Percentiles rank a stretch among this genome's conserved stretches.
Evolutionary conservation across 2,888 invertebrate genomes (phyloP).

Genomic region (Cylloceria caligata): DNA sequence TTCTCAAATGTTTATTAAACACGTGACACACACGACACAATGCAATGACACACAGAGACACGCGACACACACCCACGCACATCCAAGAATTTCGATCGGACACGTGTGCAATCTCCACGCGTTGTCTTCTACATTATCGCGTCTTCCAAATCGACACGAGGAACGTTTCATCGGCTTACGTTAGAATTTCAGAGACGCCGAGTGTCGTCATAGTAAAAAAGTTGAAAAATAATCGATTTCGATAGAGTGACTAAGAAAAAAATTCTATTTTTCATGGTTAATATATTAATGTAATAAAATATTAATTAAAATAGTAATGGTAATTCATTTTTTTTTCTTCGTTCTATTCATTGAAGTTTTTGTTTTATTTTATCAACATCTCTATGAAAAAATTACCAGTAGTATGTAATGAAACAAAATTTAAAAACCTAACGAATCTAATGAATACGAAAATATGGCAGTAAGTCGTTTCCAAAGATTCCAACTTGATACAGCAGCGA

Average conservation of each 20-base stretch:
- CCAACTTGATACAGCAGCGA: no score
- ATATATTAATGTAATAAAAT: no score
- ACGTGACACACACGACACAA: slow-evolving; percentile 44
- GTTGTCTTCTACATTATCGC: slow-evolving; percentile 68
- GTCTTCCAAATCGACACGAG: slow-evolving; percentile 69
- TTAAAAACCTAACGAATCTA: not conserved
- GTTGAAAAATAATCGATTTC: slow-evolving; percentile 5
- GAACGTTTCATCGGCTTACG: slow-evolving; percentile 60
- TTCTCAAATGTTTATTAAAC: slow-evolving; percentile 59
- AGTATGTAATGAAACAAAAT: not conserved
- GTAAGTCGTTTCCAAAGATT: no score
- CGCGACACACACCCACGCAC: slow-evolving; percentile 59
- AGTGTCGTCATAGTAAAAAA: not conserved
- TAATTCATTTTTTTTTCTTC: no score
- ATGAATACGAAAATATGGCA: not conserved
- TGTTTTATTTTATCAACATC: not conserved
- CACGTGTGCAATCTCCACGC: slow-evolving; percentile 52
- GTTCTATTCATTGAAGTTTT: no score
- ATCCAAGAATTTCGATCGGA: slow-evolving; percentile 63
- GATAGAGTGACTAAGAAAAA: not conserved
- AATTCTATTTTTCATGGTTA: not conserved
- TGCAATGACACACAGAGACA: slow-evolving; percentile 50
- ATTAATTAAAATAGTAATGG: no score
- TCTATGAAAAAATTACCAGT: not conserved
- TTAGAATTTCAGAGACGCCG: slow-evolving; percentile 37